These are phyloP conservation scores for Hemithea aestivaria DNA, from an alignment of 2,888 invertebrate species.

Conservation along the genomic window DNA sequence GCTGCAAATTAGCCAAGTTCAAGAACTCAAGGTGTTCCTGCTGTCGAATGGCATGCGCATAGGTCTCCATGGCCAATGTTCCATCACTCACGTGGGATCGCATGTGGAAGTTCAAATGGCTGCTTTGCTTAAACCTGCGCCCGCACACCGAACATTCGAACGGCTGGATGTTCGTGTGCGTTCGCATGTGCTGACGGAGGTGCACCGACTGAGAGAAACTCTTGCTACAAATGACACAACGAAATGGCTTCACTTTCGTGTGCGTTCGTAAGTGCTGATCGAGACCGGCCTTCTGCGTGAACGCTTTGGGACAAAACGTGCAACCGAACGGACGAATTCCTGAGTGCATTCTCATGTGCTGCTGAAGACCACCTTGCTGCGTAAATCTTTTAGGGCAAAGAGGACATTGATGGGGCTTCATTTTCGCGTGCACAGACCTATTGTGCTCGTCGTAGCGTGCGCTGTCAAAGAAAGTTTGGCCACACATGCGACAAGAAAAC, in stretches of 20 bases:
- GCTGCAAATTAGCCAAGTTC: slow-evolving; percentile 57
- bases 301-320: slow-evolving; percentile 64
- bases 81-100: slow-evolving; percentile 56
- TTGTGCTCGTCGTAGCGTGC: slow-evolving; percentile 60
- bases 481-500: slow-evolving; percentile 58
- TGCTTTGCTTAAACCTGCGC: slow-evolving; percentile 68
- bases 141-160: slow-evolving; percentile 65
- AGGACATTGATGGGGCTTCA: slow-evolving; percentile 64
- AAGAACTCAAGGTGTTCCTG: slow-evolving; percentile 51
- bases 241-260: slow-evolving; percentile 70
- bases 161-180: slow-evolving; percentile 72
- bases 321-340: slow-evolving; percentile 67
- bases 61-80: slow-evolving; percentile 43
- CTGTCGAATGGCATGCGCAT: slow-evolving; percentile 39
- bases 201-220: slow-evolving; percentile 73
- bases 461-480: slow-evolving; percentile 51
- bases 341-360: slow-evolving; percentile 72
- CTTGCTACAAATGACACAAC: slow-evolving; percentile 67
- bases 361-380: slow-evolving; percentile 68
- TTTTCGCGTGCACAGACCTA: slow-evolving; percentile 58
- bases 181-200: slow-evolving; percentile 71
- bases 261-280: slow-evolving; percentile 73
- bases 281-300: slow-evolving; percentile 70
- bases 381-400: slow-evolving; percentile 68
- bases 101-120: slow-evolving; percentile 72